Conservation (phyloP, 2,888 invertebrate genomes). For the Coleophora deauratella region DNA sequence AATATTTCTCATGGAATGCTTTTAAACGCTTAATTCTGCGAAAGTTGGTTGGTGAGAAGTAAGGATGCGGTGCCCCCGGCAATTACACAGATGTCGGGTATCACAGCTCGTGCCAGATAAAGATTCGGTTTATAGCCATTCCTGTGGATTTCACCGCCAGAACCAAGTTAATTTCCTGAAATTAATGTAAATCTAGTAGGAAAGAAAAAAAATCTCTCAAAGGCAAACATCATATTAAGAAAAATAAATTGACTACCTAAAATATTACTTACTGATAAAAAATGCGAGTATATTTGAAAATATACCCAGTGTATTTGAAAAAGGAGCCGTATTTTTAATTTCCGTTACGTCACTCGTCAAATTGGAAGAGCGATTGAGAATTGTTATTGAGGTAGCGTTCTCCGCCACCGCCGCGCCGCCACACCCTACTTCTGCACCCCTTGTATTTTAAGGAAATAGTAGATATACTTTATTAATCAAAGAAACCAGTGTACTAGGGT, state of each 20-base stretch:
- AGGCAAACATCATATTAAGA: background rate
- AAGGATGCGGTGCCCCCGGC: slow-evolving; percentile 42
- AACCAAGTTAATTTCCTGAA: too few species aligned
- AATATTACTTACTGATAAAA: background rate
- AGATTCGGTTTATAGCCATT: slow-evolving; percentile 3
- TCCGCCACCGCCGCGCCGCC: slow-evolving; percentile 29
- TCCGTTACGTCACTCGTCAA: slow-evolving; percentile 71
- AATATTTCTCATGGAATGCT: slow-evolving; percentile 41
- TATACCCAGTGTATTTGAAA: background rate
- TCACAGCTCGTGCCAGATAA: slow-evolving; percentile 4
- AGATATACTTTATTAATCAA: too few species aligned
- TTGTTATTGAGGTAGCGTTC: slow-evolving; percentile 43
- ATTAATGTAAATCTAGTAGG: too few species aligned
- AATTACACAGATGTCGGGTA: slow-evolving; percentile 52
- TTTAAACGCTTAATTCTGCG: slow-evolving; percentile 58
- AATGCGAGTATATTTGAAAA: too few species aligned
- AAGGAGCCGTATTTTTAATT: slow-evolving; percentile 54
- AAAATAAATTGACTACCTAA: background rate
- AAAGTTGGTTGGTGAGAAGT: slow-evolving; percentile 60
- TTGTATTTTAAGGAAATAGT: too few species aligned
- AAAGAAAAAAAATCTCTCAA: background rate
- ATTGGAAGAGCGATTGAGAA: slow-evolving; percentile 65
- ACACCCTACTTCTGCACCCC: slow-evolving; percentile 20
- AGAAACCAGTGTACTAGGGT: too few species aligned
- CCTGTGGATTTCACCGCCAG: slow-evolving; percentile 1